Conservation (phyloP, 1,140 invertebrate genomes). For the Ptiloglossa arizonensis region DNA sequence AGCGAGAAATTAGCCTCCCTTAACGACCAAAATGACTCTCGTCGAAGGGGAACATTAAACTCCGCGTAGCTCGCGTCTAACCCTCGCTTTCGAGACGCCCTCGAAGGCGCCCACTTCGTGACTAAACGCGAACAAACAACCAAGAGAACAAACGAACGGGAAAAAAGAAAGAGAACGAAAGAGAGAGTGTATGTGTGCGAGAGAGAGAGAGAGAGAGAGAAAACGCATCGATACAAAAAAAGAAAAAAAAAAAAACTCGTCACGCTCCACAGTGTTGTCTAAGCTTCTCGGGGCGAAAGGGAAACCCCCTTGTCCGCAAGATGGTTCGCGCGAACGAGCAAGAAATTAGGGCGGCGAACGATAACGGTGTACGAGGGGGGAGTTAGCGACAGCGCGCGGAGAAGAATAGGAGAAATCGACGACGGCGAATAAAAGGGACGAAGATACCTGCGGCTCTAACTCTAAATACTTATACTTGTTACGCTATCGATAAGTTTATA, state of each 20-base stretch:
- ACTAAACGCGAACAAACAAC: conserved; percentile 41
- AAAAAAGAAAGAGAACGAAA: too few relatives aligned
- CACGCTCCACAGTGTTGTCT: conserved; percentile 60
- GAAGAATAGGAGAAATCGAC: conserved; percentile 40
- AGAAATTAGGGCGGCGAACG: conserved; percentile 41
- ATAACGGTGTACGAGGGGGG: not conserved
- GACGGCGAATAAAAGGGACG: conserved; percentile 55
- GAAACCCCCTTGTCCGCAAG: conserved; percentile 50
- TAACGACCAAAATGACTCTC: not conserved
- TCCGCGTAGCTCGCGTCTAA: too few relatives aligned
- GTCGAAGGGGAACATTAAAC: not conserved
- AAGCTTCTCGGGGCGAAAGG: conserved; percentile 56
- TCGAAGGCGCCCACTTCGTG: conserved; percentile 55
- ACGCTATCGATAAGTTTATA: conserved; percentile 80
- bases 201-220: conserved; percentile 29
- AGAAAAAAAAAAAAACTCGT: too few relatives aligned
- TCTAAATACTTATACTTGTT: conserved; percentile 78
- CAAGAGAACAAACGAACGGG: conserved; percentile 28
- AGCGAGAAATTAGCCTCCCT: too few relatives aligned
- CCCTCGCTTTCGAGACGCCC: conserved; percentile 30
- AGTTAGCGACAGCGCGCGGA: conserved; percentile 5
- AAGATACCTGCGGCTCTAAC: conserved; percentile 75
- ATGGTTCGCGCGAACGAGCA: conserved; percentile 50
- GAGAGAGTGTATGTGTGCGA: too few relatives aligned
- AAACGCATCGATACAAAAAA: not conserved